These are phyloP conservation scores for Lepidurus apus DNA, from an alignment of 1,140 invertebrate genomes.

Conservation along the genomic window DNA sequence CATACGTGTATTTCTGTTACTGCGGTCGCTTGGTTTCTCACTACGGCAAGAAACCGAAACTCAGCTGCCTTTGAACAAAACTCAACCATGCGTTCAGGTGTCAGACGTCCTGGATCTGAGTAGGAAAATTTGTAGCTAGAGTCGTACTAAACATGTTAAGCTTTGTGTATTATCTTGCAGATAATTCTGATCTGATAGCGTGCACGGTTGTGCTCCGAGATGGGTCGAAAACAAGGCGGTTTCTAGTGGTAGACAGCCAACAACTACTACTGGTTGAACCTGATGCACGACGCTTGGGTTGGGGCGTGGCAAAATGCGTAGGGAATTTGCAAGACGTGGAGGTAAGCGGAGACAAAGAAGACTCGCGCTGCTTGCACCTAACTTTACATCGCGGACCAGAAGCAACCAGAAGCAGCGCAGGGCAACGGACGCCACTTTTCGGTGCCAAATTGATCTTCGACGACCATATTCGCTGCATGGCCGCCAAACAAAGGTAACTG, in stretches of 20 bases:
- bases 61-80: constrained; percentile 85
- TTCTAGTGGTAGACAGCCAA: constrained; percentile 88
- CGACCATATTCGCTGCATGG: constrained; percentile 97
- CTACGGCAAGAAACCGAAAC: constrained; percentile 75
- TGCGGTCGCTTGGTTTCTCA: constrained; percentile 75
- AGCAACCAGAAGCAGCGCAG: constrained; percentile 47
- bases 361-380: constrained; percentile 90
- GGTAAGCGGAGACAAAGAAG: constrained; percentile 85
- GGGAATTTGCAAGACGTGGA: constrained; percentile 72
- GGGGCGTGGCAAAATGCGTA: constrained; percentile 94
- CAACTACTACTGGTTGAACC: constrained; percentile 97
- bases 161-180: constrained; percentile 49
- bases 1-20: constrained; percentile 89
- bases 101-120: constrained; percentile 89
- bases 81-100: constrained; percentile 80
- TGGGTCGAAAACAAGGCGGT: constrained; percentile 79
- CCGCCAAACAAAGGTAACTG: constrained; percentile 77
- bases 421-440: constrained; percentile 62
- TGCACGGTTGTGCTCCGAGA: constrained; percentile 89
- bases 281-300: constrained; percentile 83
- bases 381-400: constrained; percentile 81
- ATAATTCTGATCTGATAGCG: constrained; percentile 94
- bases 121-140: constrained; percentile 50
- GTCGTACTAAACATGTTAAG: neutral
- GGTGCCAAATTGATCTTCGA: constrained; percentile 95